A percentile compares a stretch with the other conserved stretches of the same genome.
Evolutionary conservation across 2,797 vertebrate species (phyloP).

Genomic region (Argyrosomus regius): DNA sequence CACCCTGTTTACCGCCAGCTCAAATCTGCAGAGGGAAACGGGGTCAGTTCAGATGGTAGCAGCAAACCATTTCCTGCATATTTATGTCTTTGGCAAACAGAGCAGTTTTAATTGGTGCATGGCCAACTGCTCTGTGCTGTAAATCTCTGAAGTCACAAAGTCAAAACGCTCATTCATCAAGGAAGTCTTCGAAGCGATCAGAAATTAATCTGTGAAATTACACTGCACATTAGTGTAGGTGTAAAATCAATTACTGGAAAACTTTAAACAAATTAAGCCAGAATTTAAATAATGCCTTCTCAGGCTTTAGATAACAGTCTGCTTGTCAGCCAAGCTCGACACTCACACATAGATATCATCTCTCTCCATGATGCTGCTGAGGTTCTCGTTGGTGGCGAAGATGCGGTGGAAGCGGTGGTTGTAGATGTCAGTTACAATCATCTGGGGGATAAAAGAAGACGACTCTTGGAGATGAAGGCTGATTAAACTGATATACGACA

Average conservation of each 20-base stretch:
- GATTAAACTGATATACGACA: not conserved
- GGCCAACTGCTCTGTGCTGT: not conserved
- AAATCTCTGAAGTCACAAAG: not conserved
- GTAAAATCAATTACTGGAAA: not conserved
- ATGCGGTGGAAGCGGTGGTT: conserved; percentile 99
- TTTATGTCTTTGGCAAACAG: not conserved
- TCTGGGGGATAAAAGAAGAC: conserved; percentile 63
- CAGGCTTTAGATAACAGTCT: not conserved
- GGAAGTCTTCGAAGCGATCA: not conserved
- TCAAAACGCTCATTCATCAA: conserved; percentile 1
- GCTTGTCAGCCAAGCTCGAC: conserved; percentile 21
- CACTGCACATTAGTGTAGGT: not conserved
- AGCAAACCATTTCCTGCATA: not conserved
- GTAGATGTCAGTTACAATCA: conserved; percentile 99
- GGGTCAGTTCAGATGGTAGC: not conserved
- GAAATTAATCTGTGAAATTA: not conserved
- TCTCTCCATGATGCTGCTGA: conserved; percentile 99
- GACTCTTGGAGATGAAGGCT: not conserved
- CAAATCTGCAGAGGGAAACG: conserved; percentile 85
- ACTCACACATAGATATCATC: conserved; percentile 99
- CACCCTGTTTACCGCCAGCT: conserved; percentile 92
- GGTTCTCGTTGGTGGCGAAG: conserved; percentile 97
- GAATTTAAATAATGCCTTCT: not conserved
- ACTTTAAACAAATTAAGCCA: not conserved
- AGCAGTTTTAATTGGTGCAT: not conserved